phyloP scores from a whole-genome alignment of 2,888 invertebrate genomes.

The Drosophila hamatofila region DNA sequence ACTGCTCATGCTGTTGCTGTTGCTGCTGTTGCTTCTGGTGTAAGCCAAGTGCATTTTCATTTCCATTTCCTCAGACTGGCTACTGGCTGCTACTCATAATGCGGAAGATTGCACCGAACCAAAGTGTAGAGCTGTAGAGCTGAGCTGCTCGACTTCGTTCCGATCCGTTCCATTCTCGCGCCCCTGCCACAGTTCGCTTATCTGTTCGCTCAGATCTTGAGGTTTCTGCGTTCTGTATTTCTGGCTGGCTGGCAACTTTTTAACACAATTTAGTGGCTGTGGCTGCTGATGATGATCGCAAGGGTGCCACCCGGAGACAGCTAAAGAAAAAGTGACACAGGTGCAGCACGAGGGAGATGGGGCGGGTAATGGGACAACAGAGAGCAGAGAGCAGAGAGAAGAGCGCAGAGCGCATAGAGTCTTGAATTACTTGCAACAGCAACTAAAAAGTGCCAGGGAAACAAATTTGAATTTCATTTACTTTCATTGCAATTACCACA shows the following conservation, averaged over 20 bases:
- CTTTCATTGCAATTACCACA: conserved; percentile 66
- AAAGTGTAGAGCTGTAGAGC: conserved; percentile 34
- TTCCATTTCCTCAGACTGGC: conserved; percentile 66
- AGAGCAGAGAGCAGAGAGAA: neutral
- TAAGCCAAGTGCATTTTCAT: conserved; percentile 80
- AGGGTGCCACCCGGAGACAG: conserved; percentile 59
- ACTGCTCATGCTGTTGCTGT: neutral
- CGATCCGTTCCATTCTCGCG: conserved; percentile 60
- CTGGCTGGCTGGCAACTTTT: conserved; percentile 65
- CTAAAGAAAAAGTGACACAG: conserved; percentile 27
- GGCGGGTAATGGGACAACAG: neutral
- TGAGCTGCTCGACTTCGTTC: conserved; percentile 42
- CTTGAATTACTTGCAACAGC: conserved; percentile 63
- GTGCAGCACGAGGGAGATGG: conserved; percentile 1
- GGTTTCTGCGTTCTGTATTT: conserved; percentile 80
- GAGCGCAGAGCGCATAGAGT: conserved; percentile 32
- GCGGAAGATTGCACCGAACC: conserved; percentile 76
- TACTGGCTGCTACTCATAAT: conserved; percentile 70
- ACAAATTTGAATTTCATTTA: conserved; percentile 78
- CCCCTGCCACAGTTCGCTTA: conserved; percentile 61
- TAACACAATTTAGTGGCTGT: conserved; percentile 78
- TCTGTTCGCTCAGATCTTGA: conserved; percentile 71
- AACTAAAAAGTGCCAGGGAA: conserved; percentile 60
- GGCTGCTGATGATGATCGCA: conserved; percentile 53
- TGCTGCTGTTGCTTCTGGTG: conserved; percentile 37